These are phyloP conservation scores for Leucophenga maculata DNA, from an alignment of 2,888 invertebrate genomes.

Conservation along the genomic window DNA sequence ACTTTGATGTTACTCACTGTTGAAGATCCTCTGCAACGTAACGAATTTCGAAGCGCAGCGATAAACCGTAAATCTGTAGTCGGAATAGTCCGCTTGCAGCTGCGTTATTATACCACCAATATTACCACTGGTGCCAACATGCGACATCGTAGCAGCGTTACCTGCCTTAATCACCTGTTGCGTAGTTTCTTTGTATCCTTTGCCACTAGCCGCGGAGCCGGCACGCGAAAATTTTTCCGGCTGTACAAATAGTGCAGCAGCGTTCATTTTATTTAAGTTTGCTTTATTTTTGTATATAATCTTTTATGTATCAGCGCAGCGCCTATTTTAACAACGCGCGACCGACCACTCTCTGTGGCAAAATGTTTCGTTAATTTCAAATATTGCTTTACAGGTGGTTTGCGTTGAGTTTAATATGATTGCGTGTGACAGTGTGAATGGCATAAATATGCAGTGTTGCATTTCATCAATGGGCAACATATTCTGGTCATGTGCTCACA, in stretches of 20 bases:
- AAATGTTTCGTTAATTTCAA: conserved; percentile 1
- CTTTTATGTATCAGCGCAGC: background rate
- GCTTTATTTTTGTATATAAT: too few relatives aligned
- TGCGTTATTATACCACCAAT: conserved; percentile 59
- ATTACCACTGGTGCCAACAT: too few relatives aligned
- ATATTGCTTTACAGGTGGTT: background rate
- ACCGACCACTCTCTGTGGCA: too few relatives aligned
- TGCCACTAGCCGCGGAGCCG: background rate
- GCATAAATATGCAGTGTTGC: too few relatives aligned
- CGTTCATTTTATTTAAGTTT: conserved; percentile 22
- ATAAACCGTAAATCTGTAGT: conserved; percentile 70
- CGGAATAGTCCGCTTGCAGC: conserved; percentile 60
- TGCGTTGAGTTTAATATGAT: background rate
- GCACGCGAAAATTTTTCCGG: background rate
- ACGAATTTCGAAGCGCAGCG: conserved; percentile 69
- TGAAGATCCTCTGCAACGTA: conserved; percentile 65
- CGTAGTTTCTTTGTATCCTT: conserved; percentile 17
- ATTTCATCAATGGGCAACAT: too few relatives aligned
- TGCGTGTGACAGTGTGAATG: too few relatives aligned
- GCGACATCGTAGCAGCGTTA: background rate
- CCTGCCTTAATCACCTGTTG: conserved; percentile 5
- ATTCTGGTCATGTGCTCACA: too few relatives aligned
- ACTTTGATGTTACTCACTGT: conserved; percentile 60
- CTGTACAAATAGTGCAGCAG: conserved; percentile 31
- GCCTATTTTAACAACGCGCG: conserved; percentile 1